Conservation (phyloP, 2,113 vertebrate species). For the Carlito syrichta region DNA sequence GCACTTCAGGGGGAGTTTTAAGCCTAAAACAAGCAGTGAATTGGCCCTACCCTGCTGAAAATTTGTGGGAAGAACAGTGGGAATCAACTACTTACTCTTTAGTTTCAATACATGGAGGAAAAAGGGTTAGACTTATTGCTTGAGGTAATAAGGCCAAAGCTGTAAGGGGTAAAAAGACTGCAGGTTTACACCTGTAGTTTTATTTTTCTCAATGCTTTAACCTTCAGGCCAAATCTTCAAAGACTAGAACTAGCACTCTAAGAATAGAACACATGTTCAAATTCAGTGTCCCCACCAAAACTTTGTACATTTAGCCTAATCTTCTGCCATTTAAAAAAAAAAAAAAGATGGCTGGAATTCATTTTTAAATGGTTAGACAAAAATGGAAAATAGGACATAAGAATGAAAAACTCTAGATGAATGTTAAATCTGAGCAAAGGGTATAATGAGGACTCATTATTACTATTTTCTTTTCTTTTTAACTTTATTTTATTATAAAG, state of each 20-base stretch:
- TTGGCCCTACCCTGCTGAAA: conserved; percentile 27
- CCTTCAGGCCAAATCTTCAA: conserved; percentile 46
- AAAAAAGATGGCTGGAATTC: neutral
- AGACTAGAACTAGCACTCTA: neutral
- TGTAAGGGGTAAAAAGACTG: neutral
- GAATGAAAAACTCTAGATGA: neutral
- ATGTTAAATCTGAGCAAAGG: neutral
- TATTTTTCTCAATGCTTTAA: conserved; percentile 37
- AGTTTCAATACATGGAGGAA: neutral
- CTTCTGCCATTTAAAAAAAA: neutral
- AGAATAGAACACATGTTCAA: neutral
- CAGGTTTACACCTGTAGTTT: neutral
- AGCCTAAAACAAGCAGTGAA: conserved; percentile 42
- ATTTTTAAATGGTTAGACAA: neutral
- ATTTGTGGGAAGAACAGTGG: conserved; percentile 13
- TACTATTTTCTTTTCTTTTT: neutral
- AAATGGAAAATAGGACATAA: neutral
- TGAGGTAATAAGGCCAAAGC: conserved; percentile 26
- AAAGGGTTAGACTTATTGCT: neutral
- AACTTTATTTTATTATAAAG: too few relatives aligned
- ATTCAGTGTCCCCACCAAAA: neutral
- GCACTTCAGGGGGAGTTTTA: neutral
- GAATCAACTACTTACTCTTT: conserved; percentile 41
- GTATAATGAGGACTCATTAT: neutral
- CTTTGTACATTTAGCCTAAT: neutral